Evolutionary conservation across 2,113 vertebrate genomes (phyloP).

Genomic region (Paracanthobrama guichenoti): DNA sequence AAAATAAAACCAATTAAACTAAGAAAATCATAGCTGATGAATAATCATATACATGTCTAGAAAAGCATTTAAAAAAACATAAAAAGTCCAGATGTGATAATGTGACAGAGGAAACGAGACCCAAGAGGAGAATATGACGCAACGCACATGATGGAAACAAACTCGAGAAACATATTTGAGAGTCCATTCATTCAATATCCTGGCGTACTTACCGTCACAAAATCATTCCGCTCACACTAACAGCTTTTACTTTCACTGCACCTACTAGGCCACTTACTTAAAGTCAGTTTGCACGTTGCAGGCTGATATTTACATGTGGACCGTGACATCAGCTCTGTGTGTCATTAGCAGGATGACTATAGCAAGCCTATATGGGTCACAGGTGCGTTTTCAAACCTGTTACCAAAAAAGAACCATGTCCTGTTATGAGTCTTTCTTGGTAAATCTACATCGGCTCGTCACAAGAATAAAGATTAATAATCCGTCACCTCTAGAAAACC

Average conservation of each 20-base stretch:
- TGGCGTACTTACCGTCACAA: background rate
- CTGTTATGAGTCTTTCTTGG: background rate
- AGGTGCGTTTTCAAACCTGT: background rate
- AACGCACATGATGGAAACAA: background rate
- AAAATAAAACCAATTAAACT: conserved; percentile 75
- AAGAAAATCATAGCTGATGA: conserved; percentile 69
- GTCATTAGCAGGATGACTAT: conserved; percentile 29
- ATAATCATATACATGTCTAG: conserved; percentile 12
- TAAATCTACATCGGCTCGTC: background rate
- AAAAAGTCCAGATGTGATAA: conserved; percentile 22
- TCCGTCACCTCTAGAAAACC: background rate
- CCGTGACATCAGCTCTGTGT: conserved; percentile 32
- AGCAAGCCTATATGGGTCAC: conserved; percentile 38
- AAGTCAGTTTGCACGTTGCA: conserved; percentile 24
- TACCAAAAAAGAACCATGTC: background rate
- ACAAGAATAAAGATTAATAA: conserved; percentile 16
- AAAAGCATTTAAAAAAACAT: conserved; percentile 2
- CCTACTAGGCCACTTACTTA: conserved; percentile 43
- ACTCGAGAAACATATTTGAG: background rate
- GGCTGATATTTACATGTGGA: conserved; percentile 56
- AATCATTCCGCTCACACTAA: background rate
- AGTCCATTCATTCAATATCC: background rate
- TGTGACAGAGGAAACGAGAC: conserved; percentile 25
- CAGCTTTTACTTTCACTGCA: conserved; percentile 44
- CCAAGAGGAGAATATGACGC: background rate